Base-by-base conservation (phyloP, 2,888 invertebrate species). In the Drosophila helvetica region DNA sequence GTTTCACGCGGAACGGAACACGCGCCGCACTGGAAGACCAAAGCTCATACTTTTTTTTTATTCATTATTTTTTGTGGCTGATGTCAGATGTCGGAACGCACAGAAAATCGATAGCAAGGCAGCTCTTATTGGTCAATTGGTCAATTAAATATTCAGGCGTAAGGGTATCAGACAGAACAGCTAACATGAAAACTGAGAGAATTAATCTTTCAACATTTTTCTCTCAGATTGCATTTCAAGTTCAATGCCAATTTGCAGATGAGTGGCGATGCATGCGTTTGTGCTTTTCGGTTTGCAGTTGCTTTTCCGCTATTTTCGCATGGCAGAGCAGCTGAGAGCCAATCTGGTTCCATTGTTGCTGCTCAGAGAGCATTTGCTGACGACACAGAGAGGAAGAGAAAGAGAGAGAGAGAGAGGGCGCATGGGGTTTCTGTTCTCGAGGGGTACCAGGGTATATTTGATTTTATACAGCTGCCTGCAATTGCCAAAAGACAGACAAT, bases 21-120 rank as follows among this genome's bases (percentile, higher is more conserved):
- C 80, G 78, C 80, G 80, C 63, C 69, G 33, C 55, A 22, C 77
- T 86, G 77, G 79, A 82, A 78, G 74, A 80, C 72, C 81, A 78
- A 84, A 86, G 81, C 78, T 78, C 69, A 65, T 17, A 2, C 27
- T 42, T 52, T 18, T 50, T 30, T 15, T 10, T 17, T 56, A 9
- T 56, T 66, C 19, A 69, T 58, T 56, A n/a, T 66, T 73, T 72
- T 38, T 50, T 63, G 45, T 63, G 38, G 38, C 30, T 42, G 51
- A 72, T 38, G 52, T 55, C 71, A 45, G 30, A 42, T 22, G 30
- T 25, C 10, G 38, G 15, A 38, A 38, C 38, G 15, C 38, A 38
- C n/a, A 30, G 25, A 71, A 71, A 71, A 71, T 71, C 71, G 73
- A 71, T 71, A 71, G 64, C n/a, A 22, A 46, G 43, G 43, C 54